A percentile compares a stretch with the other conserved stretches of the same genome.
Evolutionary conservation across 2,888 invertebrate species (phyloP).

Genomic region (Cerceris rybyensis): DNA sequence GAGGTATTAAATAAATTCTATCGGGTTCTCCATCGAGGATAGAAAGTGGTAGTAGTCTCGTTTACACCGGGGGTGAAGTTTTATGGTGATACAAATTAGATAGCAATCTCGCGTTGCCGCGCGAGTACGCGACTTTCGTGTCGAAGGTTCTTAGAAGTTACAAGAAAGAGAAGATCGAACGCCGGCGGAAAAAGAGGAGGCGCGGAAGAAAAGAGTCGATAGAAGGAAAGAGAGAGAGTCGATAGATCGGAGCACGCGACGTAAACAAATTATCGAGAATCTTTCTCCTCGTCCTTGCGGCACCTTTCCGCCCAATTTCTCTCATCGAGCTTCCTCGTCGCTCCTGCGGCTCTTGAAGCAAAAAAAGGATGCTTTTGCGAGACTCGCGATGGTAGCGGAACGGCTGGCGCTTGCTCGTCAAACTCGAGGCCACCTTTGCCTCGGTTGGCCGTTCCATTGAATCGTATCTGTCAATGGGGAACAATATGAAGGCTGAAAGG

Average conservation of each 20-base stretch:
- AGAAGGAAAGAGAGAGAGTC: background rate
- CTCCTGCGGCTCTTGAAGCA: no score
- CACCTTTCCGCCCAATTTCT: no score
- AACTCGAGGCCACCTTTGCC: slow-evolving; percentile 60
- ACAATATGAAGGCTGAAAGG: slow-evolving; percentile 68
- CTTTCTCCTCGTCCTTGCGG: no score
- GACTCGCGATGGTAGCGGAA: slow-evolving; percentile 26
- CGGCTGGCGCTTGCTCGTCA: slow-evolving; percentile 54
- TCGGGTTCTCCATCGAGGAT: slow-evolving; percentile 38
- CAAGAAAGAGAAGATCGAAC: slow-evolving; percentile 12
- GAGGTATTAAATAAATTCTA: slow-evolving; percentile 62
- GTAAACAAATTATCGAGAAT: no score
- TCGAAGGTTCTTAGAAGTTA: slow-evolving; percentile 34
- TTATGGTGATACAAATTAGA: slow-evolving; percentile 68
- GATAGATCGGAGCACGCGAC: no score
- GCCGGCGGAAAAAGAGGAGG: background rate
- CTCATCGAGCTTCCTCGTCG: no score
- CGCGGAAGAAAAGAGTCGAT: background rate
- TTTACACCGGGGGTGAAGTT: slow-evolving; percentile 56
- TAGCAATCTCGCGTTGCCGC: slow-evolving; percentile 60
- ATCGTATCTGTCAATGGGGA: slow-evolving; percentile 78
- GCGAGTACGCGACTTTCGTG: slow-evolving; percentile 43
- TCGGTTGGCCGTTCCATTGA: slow-evolving; percentile 69
- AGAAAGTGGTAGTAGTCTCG: slow-evolving; percentile 49
- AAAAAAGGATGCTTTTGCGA: background rate